Percentiles rank a stretch among this genome's conserved stretches.
Conservation (phyloP, 2,888 invertebrate genomes). For the Orthosia incerta region DNA sequence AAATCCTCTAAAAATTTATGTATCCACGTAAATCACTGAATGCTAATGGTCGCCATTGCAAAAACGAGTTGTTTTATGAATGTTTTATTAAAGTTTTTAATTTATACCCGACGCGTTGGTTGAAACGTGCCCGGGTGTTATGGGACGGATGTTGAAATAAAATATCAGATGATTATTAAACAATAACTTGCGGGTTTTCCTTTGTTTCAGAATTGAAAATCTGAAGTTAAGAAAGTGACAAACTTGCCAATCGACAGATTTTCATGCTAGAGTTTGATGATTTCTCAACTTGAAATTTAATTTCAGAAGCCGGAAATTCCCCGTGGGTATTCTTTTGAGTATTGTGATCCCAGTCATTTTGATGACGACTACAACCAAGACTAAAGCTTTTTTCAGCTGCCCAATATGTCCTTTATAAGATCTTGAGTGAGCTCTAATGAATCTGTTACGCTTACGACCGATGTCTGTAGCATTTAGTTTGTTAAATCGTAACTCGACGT, state of each 20-base stretch:
- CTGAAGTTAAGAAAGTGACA: neutral
- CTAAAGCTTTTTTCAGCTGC: neutral
- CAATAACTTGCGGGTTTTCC: conserved; percentile 1
- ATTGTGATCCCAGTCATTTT: neutral
- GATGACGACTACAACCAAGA: neutral
- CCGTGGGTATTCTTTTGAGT: neutral
- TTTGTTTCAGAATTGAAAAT: conserved; percentile 1
- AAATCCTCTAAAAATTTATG: conserved; percentile 48
- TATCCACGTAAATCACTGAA: conserved; percentile 49
- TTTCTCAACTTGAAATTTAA: too few relatives aligned
- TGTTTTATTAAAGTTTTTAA: conserved; percentile 61
- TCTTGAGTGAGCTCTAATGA: neutral
- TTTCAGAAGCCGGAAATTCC: too few relatives aligned
- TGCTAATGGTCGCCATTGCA: conserved; percentile 50
- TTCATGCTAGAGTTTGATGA: too few relatives aligned
- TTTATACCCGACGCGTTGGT: conserved; percentile 51
- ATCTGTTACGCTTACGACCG: neutral
- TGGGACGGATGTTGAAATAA: conserved; percentile 20
- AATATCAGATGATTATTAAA: conserved; percentile 16
- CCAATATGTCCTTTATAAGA: neutral
- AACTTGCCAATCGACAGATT: neutral
- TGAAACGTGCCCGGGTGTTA: conserved; percentile 25
- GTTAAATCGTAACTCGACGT: conserved; percentile 12
- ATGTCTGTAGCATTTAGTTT: neutral
- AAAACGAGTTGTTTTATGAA: conserved; percentile 55